phyloP scores from a whole-genome alignment of 1,140 invertebrate species.

The Berghia stephanieae region DNA sequence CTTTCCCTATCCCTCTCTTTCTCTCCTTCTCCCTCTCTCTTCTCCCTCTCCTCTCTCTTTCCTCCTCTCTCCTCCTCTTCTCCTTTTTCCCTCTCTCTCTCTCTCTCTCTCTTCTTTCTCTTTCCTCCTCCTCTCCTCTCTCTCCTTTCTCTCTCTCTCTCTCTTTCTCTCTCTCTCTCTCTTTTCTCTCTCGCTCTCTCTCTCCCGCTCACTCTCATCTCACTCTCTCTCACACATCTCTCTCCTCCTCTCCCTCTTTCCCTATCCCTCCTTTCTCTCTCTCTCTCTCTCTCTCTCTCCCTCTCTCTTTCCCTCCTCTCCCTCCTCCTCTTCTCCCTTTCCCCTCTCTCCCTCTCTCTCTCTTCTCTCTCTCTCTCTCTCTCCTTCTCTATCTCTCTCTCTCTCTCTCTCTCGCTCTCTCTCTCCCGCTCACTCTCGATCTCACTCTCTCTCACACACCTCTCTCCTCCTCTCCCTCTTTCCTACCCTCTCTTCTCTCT shows the following conservation, averaged over 20 bases:
- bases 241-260: neutral
- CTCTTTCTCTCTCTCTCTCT: too few species aligned
- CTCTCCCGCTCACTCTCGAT: too few species aligned
- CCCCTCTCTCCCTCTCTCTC: neutral
- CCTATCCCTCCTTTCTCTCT: neutral
- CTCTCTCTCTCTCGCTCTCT: too few species aligned
- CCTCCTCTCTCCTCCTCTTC: neutral
- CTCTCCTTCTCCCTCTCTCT: neutral
- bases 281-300: neutral
- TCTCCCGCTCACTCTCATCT: neutral
- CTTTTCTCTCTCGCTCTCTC: neutral
- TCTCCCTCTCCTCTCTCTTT: neutral
- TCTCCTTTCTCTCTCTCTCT: neutral
- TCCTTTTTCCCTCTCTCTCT: neutral
- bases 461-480: too few species aligned
- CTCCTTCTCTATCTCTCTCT: too few species aligned
- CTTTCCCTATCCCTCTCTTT: neutral
- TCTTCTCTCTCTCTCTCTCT: too few species aligned
- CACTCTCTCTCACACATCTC: neutral
- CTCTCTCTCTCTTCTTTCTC: neutral
- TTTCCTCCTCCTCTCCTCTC: neutral
- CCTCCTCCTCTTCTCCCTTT: neutral
- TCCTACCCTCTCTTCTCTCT: too few species aligned
- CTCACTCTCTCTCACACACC: too few species aligned
- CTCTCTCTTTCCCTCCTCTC: neutral